A percentile compares a stretch with the other conserved stretches of the same genome.
These are phyloP conservation scores for Oplegnathus fasciatus DNA, from an alignment of 2,113 vertebrate genomes.

Conservation along the genomic window DNA sequence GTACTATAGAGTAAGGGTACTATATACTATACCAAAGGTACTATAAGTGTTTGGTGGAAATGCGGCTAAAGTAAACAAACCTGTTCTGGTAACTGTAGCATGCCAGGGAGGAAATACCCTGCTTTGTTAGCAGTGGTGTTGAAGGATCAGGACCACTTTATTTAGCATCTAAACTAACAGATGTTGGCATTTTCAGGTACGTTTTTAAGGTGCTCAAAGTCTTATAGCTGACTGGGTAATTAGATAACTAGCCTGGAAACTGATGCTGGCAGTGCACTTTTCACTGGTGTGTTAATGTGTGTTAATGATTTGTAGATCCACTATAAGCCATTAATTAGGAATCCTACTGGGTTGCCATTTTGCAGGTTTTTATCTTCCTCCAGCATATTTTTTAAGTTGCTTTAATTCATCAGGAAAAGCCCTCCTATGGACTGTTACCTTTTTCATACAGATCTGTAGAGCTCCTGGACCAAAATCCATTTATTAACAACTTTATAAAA, in stretches of 20 bases:
- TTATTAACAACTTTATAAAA: not conserved
- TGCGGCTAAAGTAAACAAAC: not conserved
- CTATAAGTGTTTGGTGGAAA: too few relatives aligned
- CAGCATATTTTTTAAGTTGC: not conserved
- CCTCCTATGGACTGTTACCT: not conserved
- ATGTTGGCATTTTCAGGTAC: not conserved
- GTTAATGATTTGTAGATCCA: not conserved
- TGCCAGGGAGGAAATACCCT: not conserved
- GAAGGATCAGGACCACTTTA: not conserved
- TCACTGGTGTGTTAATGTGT: not conserved
- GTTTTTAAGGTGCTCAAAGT: not conserved
- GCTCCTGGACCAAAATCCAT: not conserved
- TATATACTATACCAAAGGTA: too few relatives aligned
- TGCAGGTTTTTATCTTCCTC: not conserved
- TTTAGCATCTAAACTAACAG: constrained; percentile 1
- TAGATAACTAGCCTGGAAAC: not conserved
- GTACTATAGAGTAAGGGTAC: too few relatives aligned
- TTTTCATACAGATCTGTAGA: not conserved
- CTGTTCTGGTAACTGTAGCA: not conserved
- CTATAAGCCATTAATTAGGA: not conserved
- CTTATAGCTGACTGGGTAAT: not conserved
- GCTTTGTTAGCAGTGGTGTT: not conserved
- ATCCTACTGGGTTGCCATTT: not conserved
- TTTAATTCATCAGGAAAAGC: not conserved
- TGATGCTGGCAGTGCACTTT: not conserved